These are phyloP conservation scores for Hemaris fuciformis DNA, from an alignment of 2,888 invertebrate species.

Conservation along the genomic window DNA sequence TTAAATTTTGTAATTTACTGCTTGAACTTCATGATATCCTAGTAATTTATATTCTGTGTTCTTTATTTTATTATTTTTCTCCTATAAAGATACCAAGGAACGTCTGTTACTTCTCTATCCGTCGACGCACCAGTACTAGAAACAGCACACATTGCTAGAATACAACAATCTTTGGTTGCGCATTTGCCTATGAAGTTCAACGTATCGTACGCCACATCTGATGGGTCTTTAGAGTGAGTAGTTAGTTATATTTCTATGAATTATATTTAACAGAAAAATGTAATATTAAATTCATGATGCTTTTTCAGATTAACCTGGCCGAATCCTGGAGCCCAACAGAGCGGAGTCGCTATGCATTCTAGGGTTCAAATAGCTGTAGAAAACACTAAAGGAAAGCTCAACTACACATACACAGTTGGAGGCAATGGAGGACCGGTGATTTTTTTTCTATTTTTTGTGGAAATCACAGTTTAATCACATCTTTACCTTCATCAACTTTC, in stretches of 20 bases:
- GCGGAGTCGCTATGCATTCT: conserved; percentile 69
- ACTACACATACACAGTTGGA: conserved; percentile 47
- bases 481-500: too few species aligned
- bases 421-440: conserved; percentile 41
- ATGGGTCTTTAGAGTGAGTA: conserved; percentile 59
- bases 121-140: conserved; percentile 84
- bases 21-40: not conserved
- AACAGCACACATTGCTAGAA: conserved; percentile 84
- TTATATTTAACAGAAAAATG: not conserved
- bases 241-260: not conserved
- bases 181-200: conserved; percentile 84
- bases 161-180: conserved; percentile 85
- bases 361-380: conserved; percentile 59
- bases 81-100: conserved; percentile 65
- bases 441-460: not conserved
- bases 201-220: conserved; percentile 44
- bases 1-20: not conserved
- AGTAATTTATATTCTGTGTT: not conserved
- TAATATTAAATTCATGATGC: too few species aligned
- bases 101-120: conserved; percentile 62
- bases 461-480: too few species aligned
- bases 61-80: not conserved
- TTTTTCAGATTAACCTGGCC: conserved; percentile 58
- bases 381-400: conserved; percentile 37
- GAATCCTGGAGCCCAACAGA: conserved; percentile 63